Evolutionary conservation across 2,113 vertebrate species (phyloP), one percentile per base, ranked within the genome.

Genomic region (Anolis carolinensis): DNA sequence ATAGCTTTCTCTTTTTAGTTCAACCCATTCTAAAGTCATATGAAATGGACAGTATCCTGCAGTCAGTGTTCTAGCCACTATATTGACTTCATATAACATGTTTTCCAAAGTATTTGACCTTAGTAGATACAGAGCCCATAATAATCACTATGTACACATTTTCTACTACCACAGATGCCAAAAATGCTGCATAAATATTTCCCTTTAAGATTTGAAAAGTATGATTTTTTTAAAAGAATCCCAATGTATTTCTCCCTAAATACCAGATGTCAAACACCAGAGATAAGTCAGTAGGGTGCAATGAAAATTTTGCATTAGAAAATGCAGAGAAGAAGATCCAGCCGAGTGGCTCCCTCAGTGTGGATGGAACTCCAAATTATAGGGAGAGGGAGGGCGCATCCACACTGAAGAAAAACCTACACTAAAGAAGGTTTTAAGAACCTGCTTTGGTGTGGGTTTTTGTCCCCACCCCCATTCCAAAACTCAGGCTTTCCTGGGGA

Each of bases 141-240:
- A 80, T 25, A 65, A 63, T 32, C 55, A 73, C 23, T 20, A 44
- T 9, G 36, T 52, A 72, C n/a, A 79, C 55, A 59, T 27, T 50
- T 78, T 10, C 34, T 59, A 16, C 5, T 55, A 10, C 23, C 14
- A 25, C 23, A 34, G n/a, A 25, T 34, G 5, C 68, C 68, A 25
- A 55, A 82, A 82, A 48, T 80, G 30, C 50, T 74, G 39, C 34
- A n/a, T 76, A 67, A 84, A 67, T 52, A 48, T 63, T 50, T 65
- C 13, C 59, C 32, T 65, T 67, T 20, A 67, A 65, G 59, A 75
- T 63, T 39, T 59, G 52, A 62, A 62, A 52, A 16, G n/a, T 7
- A 27, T 5, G n/a, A 1, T 78, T 78, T 65, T n/a, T 65, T 27
- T 48, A 71, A 5, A 75, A 70, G 39, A 68, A 32, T 7, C 59